Conservation (phyloP, 1,140 invertebrate genomes). For the Drosophila ogumai region DNA sequence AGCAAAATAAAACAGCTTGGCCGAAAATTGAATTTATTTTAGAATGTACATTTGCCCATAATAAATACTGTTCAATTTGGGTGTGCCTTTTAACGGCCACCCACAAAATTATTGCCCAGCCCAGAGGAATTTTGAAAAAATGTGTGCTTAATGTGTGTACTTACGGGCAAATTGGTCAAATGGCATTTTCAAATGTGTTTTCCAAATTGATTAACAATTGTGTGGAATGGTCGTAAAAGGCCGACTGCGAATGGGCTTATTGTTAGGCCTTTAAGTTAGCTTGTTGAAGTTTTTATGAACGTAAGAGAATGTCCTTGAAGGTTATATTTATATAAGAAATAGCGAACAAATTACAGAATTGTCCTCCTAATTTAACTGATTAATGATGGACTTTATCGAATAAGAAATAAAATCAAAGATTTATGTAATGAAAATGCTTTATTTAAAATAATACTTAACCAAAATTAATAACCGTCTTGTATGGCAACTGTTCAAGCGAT, state of each 20-base stretch:
- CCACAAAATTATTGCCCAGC: constrained; percentile 28
- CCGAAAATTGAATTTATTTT: constrained; percentile 21
- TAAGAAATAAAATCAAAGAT: too few species aligned
- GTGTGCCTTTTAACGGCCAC: constrained; percentile 34
- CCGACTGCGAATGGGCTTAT: constrained; percentile 4
- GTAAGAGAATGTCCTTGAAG: neutral
- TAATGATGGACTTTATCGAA: neutral
- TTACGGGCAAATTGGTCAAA: constrained; percentile 44
- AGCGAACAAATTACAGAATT: neutral
- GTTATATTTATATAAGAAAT: neutral
- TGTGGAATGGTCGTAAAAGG: constrained; percentile 16
- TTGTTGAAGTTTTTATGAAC: neutral
- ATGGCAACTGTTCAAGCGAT: neutral
- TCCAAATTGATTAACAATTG: constrained; percentile 46
- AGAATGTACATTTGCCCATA: constrained; percentile 34
- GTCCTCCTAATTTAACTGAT: neutral
- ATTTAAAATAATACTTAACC: neutral
- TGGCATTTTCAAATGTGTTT: constrained; percentile 47
- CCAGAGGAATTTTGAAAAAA: constrained; percentile 14
- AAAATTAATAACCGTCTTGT: neutral
- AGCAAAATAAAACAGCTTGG: constrained; percentile 2
- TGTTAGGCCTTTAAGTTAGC: neutral
- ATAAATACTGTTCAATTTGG: constrained; percentile 34
- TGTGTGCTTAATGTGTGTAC: constrained; percentile 41
- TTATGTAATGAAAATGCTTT: too few species aligned